Evolutionary conservation across 23 tunicate genomes (phyloP), one percentile per base, ranked within the genome.

Genomic region (Trididemnum miniatum): DNA sequence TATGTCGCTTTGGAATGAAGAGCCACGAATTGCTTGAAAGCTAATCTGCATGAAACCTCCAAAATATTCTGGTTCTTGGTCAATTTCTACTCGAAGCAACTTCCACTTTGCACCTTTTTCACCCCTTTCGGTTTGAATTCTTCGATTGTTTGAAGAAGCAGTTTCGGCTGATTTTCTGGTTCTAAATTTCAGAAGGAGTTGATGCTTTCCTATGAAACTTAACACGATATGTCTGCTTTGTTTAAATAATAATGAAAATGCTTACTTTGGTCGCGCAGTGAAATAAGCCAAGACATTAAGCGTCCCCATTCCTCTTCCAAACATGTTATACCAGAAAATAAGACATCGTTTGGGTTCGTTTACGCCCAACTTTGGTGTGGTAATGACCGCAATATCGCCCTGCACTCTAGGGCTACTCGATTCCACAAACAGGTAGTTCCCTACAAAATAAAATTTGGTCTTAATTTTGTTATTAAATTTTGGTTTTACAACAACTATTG

Each of bases 301-400:
- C 7, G 79, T 20, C 1, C 98, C 98, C 23, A 88, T 84, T 32
- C 83, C 87, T 4, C 71, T 80, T 28, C 98, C 98, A 0, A 0
- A 80, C 98, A 93, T 93, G 87, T 93, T 88, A 78, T 93, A 88
- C 93, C 93, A 93, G 84, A 93, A 88, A 18, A 65, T 76, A 9
- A 93, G 82, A 36, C 98, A 93, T 36, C 90, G 64, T 35, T 88
- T 62, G 35, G 52, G 62, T 0, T 80, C 65, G 23, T 28, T 35
- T 1, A 91, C 87, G 0, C 84, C 57, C 24, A 93, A 18, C 2
- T 35, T 31, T 23, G 98, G 98, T 3, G 89, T 84, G 7, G 72
- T 35, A 9, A 93, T 28, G 27, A 75, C 69, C 0, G 98, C 92
- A 31, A 60, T 65, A 64, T 93, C 86, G 38, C 60, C 50, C 9